These are phyloP conservation scores for Melanotaenia duboulayi DNA, from an alignment of 2,113 vertebrate species.

Conservation along the genomic window DNA sequence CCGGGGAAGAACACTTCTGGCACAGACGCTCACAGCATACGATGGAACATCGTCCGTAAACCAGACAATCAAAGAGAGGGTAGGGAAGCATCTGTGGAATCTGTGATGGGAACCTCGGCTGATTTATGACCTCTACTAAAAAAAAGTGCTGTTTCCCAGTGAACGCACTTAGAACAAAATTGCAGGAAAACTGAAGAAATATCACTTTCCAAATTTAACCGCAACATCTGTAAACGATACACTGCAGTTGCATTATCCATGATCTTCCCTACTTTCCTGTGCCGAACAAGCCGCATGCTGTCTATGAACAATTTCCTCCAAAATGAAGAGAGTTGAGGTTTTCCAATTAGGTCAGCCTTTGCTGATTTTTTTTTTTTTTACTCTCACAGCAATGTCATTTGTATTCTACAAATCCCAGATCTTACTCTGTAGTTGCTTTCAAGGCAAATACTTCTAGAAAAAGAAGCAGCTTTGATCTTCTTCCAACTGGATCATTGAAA, in stretches of 20 bases:
- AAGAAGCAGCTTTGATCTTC: constrained; percentile 59
- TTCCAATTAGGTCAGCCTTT: constrained; percentile 57
- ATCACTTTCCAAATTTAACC: constrained; percentile 53
- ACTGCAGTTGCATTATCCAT: constrained; percentile 26
- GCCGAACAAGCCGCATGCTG: constrained; percentile 27
- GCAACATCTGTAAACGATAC: constrained; percentile 56
- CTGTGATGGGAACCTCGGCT: constrained; percentile 34
- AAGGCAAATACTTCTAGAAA: constrained; percentile 55
- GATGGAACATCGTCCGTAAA: constrained; percentile 69
- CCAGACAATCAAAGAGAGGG: constrained; percentile 69
- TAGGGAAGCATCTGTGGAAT: constrained; percentile 59
- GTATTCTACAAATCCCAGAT: constrained; percentile 40
- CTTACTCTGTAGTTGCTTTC: constrained; percentile 55
- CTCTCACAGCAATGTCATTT: constrained; percentile 28
- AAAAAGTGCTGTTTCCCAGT: constrained; percentile 52
- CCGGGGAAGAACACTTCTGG: constrained; percentile 58
- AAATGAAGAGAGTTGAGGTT: constrained; percentile 35
- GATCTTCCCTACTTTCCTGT: constrained; percentile 33
- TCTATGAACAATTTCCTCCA: constrained; percentile 43
- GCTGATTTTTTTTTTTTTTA: constrained; percentile 21
- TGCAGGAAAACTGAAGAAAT: constrained; percentile 33
- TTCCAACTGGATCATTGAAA: constrained; percentile 45
- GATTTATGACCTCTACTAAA: constrained; percentile 62
- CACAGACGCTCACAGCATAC: constrained; percentile 33
- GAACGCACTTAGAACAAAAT: constrained; percentile 29